Percentiles rank a stretch among this genome's conserved stretches.
phyloP scores from a whole-genome alignment of 2,113 vertebrate genomes.

The Tupaia tana region DNA sequence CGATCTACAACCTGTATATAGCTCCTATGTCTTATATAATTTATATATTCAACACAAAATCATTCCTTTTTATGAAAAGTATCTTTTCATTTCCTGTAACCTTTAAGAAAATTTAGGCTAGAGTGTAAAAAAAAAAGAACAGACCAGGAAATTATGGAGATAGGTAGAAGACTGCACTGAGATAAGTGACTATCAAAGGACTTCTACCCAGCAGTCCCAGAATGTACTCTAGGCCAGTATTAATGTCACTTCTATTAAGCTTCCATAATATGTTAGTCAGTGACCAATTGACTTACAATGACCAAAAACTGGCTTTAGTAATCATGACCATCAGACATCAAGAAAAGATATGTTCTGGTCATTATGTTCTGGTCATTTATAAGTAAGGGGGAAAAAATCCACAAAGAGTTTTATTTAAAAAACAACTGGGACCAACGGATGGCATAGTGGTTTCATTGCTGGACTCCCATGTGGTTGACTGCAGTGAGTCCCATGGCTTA shows the following conservation, averaged over 20 bases:
- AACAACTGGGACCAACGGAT: background rate
- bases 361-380: background rate
- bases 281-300: background rate
- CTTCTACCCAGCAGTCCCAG: background rate
- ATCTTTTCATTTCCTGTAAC: conserved; percentile 29
- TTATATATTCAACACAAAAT: conserved; percentile 23
- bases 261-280: background rate
- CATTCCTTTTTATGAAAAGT: background rate
- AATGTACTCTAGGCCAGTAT: background rate
- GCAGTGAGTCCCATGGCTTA: no score
- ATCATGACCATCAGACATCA: background rate
- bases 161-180: background rate
- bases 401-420: conserved; percentile 14
- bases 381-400: background rate
- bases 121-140: background rate
- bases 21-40: background rate
- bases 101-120: background rate
- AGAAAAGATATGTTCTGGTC: background rate
- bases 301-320: background rate
- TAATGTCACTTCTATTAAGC: background rate
- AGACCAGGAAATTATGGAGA: background rate
- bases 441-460: no score
- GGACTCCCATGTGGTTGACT: no score
- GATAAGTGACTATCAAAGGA: background rate
- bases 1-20: background rate